Percentiles rank a stretch among this genome's conserved stretches.
These are phyloP conservation scores for Cheirogaleus medius DNA, from an alignment of 2,113 vertebrate genomes.

Conservation along the genomic window DNA sequence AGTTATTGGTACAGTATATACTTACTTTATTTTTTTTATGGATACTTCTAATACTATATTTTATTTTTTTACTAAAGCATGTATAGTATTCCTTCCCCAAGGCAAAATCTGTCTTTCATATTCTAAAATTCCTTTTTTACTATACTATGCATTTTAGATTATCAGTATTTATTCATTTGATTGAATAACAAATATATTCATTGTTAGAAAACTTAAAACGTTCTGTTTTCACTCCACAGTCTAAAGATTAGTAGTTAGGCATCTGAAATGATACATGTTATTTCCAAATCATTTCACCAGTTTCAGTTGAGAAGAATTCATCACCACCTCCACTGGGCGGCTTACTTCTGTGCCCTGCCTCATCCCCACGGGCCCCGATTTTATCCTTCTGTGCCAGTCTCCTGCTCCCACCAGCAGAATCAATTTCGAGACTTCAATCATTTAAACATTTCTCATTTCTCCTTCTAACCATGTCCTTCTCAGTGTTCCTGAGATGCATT, in stretches of 20 bases:
- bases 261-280: constrained; percentile 19
- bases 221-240: not conserved
- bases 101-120: not conserved
- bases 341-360: not conserved
- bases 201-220: not conserved
- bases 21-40: not conserved
- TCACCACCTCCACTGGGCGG: not conserved
- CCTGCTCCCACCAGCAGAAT: not conserved
- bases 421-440: not conserved
- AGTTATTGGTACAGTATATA: not conserved
- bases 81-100: not conserved
- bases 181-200: not conserved
- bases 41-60: not conserved
- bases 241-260: not conserved
- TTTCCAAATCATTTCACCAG: not conserved
- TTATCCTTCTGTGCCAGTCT: not conserved
- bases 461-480: not conserved
- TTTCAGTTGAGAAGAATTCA: not conserved
- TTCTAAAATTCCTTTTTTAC: not conserved
- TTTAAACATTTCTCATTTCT: not conserved
- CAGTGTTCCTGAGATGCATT: not conserved
- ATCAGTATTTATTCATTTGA: constrained; percentile 1
- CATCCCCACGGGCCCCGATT: too few relatives aligned
- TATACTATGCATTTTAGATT: not conserved
- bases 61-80: not conserved